Base-by-base conservation (phyloP, 2,888 invertebrate genomes). In the Empis stercorea region DNA sequence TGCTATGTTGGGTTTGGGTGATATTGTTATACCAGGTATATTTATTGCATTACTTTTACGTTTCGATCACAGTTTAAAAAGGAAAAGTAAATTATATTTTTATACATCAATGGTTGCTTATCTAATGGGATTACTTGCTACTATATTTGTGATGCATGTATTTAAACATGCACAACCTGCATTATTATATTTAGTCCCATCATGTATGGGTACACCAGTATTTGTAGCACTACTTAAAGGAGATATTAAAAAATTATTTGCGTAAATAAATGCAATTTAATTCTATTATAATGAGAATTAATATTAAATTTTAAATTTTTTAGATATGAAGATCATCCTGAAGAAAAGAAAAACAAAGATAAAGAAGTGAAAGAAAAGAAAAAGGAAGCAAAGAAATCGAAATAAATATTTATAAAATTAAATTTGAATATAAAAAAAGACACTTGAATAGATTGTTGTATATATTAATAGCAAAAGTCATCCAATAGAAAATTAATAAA, bases 141-240 rank as follows among this genome's bases (percentile, higher is more conserved):
- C 99, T 2, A 95, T 99, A 68, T 79, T 89, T 57, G 89, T 99
- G 50, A 97, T 99, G 95, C 95, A 97, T 72, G 76, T 92, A 56
- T 99, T 94, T 73, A 92, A 94, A 70, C 96, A 95, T 73, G 96
- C 96, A 20, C 93, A 99, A 76, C 99, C 99, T 1, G 99, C 99
- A 45, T 76, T 99, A 49, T 73, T 99, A 59, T 99, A 99, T 71
- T 75, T 99, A 54, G 99, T 99, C 51, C 99, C 99, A 7, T 88
- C 93, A 13, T 99, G 99, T 70, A 74, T 96, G 56, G 88, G 84
- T 52, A 85, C 91, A 36, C 99, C 99, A 14, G 68, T 95, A 27
- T 62, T 82, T n/a, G 72, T 96, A 13, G 96, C 97, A 10, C 70
- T 92, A 36, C 66, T 94, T 32, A 81, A 86, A 60, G 97, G 97